Evolutionary conservation across 53 echinoderm and acorn worm genomes (phyloP).

Genomic region (Echinometra lucunter): DNA sequence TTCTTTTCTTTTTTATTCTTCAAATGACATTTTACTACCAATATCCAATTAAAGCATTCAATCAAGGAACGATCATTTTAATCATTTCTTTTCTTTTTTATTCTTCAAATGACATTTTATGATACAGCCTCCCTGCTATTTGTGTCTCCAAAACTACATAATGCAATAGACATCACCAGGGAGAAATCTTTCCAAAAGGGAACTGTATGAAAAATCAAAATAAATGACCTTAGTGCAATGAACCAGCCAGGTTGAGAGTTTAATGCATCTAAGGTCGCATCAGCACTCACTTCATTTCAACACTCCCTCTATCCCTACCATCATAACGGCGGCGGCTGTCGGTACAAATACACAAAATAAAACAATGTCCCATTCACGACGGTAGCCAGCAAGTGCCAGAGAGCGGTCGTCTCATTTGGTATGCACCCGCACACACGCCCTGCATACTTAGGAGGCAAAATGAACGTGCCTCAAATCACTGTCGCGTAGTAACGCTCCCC

Average conservation of each 20-base stretch:
- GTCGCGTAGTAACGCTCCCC: constrained; percentile 52
- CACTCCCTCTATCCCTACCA: constrained; percentile 2
- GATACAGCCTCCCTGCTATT: not conserved
- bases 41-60: not conserved
- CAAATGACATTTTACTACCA: not conserved
- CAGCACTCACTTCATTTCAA: not conserved
- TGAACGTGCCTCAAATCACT: constrained; percentile 59
- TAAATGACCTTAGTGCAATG: constrained; percentile 12
- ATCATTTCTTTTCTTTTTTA: not conserved
- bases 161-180: not conserved
- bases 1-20: not conserved
- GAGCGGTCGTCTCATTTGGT: constrained; percentile 23
- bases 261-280: not conserved
- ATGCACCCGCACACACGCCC: constrained; percentile 56
- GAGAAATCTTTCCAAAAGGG: not conserved
- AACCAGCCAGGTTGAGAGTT: not conserved
- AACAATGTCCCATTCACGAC: constrained; percentile 53
- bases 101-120: not conserved
- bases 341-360: constrained; percentile 41
- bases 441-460: constrained; percentile 57
- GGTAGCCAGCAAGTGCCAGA: not conserved
- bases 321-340: not conserved
- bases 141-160: not conserved
- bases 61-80: not conserved
- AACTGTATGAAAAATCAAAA: not conserved